phyloP scores from a whole-genome alignment of 1,140 invertebrate species.

The Ephestia elutella region DNA sequence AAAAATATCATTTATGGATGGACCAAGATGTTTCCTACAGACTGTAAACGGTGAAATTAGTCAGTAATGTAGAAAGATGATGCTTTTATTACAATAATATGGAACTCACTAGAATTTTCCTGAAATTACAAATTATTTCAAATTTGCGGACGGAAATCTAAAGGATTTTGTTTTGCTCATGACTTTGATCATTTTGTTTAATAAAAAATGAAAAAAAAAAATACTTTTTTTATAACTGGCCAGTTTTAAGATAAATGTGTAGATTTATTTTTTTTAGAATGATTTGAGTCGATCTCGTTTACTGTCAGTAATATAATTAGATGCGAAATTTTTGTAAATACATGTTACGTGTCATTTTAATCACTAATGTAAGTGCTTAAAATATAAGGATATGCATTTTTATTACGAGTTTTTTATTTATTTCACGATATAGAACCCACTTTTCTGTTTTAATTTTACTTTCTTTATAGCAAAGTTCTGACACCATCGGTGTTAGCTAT shows the following conservation, averaged over 20 bases:
- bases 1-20: background rate
- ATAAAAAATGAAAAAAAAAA: background rate
- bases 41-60: background rate
- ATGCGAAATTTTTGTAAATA: constrained; percentile 15
- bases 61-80: background rate
- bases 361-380: constrained; percentile 30
- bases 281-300: constrained; percentile 4
- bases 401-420: constrained; percentile 35
- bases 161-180: no score
- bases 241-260: background rate
- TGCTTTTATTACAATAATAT: no score
- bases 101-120: no score
- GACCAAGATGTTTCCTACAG: background rate
- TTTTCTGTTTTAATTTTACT: background rate
- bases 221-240: background rate
- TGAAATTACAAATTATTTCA: no score
- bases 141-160: no score
- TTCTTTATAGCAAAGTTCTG: no score
- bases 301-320: constrained; percentile 6
- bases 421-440: background rate
- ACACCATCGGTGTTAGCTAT: no score
- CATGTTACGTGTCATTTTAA: constrained; percentile 27
- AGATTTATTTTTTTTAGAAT: background rate
- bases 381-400: constrained; percentile 38
- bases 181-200: no score